phyloP scores from a whole-genome alignment of 2,888 invertebrate species.

The Elegia similella region DNA sequence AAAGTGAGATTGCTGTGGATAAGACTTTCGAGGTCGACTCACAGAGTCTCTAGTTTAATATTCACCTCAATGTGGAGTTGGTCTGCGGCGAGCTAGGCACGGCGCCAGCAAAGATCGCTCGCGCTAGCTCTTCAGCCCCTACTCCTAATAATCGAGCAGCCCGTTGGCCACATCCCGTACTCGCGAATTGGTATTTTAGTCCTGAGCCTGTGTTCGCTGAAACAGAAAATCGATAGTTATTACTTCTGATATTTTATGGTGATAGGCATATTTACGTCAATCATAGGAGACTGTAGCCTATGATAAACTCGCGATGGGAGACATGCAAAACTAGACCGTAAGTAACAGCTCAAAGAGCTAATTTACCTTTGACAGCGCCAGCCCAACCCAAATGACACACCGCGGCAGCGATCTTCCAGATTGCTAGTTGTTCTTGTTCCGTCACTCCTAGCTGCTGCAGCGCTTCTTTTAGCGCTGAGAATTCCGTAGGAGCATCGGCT shows the following conservation, averaged over 20 bases:
- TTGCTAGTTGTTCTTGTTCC: conserved; percentile 89
- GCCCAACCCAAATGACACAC: conserved; percentile 96
- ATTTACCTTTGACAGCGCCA: conserved; percentile 87
- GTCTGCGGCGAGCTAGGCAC: conserved; percentile 77
- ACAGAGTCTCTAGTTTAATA: too few species aligned
- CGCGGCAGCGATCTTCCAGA: conserved; percentile 95
- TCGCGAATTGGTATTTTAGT: conserved; percentile 86
- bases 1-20: too few species aligned
- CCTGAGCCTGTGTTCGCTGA: conserved; percentile 71
- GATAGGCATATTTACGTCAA: too few species aligned
- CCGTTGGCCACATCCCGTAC: conserved; percentile 88
- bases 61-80: conserved; percentile 56
- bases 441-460: conserved; percentile 89
- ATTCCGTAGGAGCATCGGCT: conserved; percentile 91
- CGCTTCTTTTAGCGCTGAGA: conserved; percentile 89
- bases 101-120: conserved; percentile 86
- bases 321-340: background rate
- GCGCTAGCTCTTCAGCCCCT: conserved; percentile 90
- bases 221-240: conserved; percentile 17
- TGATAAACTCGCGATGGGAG: too few species aligned
- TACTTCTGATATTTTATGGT: too few species aligned
- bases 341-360: background rate
- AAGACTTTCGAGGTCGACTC: too few species aligned
- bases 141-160: conserved; percentile 90
- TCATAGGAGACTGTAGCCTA: too few species aligned